Conservation (phyloP, 1,140 invertebrate genomes). For the Chrysoperla carnea region DNA sequence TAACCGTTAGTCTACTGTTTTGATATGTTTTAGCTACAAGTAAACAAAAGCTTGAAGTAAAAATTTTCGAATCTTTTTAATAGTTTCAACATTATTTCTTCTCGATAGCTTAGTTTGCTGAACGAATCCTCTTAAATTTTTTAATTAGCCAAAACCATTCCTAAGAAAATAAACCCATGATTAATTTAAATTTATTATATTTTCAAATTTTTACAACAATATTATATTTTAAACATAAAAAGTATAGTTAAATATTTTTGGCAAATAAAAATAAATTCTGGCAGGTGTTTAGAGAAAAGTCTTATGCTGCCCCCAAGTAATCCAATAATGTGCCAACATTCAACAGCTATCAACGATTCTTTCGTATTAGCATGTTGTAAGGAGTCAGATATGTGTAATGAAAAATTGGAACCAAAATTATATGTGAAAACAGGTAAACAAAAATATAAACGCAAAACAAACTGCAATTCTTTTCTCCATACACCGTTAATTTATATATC, state of each 20-base stretch:
- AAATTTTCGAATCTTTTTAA: too few relatives aligned
- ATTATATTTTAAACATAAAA: neutral
- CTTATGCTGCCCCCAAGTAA: slow-evolving; percentile 20
- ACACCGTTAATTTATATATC: neutral
- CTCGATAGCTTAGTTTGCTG: too few relatives aligned
- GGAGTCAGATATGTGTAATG: slow-evolving; percentile 33
- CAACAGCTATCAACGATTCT: slow-evolving; percentile 25
- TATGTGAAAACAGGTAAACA: slow-evolving; percentile 14
- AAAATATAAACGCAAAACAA: slow-evolving; percentile 1
- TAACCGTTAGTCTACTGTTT: too few relatives aligned
- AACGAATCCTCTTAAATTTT: too few relatives aligned
- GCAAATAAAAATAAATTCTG: neutral
- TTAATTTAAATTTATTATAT: too few relatives aligned
- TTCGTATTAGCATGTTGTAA: slow-evolving; percentile 48
- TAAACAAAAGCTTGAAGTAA: too few relatives aligned
- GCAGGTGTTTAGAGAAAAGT: slow-evolving; percentile 21
- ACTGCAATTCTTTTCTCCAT: neutral
- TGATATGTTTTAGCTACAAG: too few relatives aligned
- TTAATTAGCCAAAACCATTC: too few relatives aligned
- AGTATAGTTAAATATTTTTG: neutral
- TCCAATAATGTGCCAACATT: slow-evolving; percentile 22
- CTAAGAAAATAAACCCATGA: too few relatives aligned
- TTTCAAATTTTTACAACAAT: neutral
- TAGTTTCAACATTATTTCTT: too few relatives aligned
- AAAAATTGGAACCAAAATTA: slow-evolving; percentile 25